Base-by-base conservation (phyloP, 30 jellyfish, hydroid and myxozoan genomes). In the Sanderia malayensis region DNA sequence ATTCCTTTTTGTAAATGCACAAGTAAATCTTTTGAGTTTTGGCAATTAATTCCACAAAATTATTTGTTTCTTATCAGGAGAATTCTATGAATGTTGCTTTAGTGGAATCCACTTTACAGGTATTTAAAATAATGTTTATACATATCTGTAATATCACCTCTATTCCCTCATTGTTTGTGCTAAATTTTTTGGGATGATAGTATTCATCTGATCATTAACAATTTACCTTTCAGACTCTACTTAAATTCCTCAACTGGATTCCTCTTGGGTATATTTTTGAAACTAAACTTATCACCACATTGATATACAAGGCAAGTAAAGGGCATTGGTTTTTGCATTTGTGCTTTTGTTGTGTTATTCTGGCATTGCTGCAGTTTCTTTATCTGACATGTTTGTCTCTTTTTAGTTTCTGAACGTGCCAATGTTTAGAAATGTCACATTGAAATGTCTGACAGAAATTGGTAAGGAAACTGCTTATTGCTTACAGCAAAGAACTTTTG, bases 221-320 rank as follows among this genome's bases (percentile, higher is more conserved):
- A 15, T 21, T 8, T 84, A 44, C 21, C 8, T 85, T 74, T 27
- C 76, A 90, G 98, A 92, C 98, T 10, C 59, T 92, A 61, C 72
- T 92, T 9, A 92, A 85, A 69, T 92, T 92, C 58, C 49, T 92
- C 62, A 92, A 92, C 70, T 92, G 98, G 98, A 92, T 92, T 9
- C 98, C 98, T 9, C 89, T 92, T 58, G 98, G 98, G 44, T 92
- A 92, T 73, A 88, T 92, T 60, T 92, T 92, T 84, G 98, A 92
- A 73, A 92, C 98, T 18, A 92, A 84, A 59, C 85, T 92, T 41
- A 92, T 92, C 44, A 85, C 95, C 63, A 92, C 98, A 66, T 71
- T 92, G 59, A 92, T 92, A 15, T 92, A 92, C 72, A 92, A 92
- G 91, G 97, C 83, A 72, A n/a, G 93, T 67, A 41, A 26, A 30